Evolutionary conservation across 1,140 invertebrate genomes (phyloP), one percentile per base, ranked within the genome.

Genomic region (Anastatus disparis): DNA sequence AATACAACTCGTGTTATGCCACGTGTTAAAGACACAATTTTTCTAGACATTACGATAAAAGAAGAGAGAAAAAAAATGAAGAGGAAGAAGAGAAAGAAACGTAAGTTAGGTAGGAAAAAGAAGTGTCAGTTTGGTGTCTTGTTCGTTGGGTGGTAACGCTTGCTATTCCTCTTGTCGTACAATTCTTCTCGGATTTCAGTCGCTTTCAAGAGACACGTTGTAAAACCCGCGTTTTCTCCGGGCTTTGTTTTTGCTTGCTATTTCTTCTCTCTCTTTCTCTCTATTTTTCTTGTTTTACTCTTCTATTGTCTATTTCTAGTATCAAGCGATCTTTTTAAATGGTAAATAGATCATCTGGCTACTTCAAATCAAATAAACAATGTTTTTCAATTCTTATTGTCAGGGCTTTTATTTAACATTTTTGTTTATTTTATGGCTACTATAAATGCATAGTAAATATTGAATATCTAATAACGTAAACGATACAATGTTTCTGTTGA

Each of bases 11-110:
- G 27, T 24, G 55, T 31, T 12, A 56, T 17, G 3, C 50, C 59
- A 63, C 53, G 67, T 70, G 67, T 70, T 62, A 74, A 64, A 70
- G 68, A 68, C 50, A 58, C 73, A 68, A 67, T 71, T 67, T 68
- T 42, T 71, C 58, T n/a, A 67, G 62, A 63, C 53, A 42, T 61
- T 61, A 66, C 44, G 50, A 50, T 31, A 12, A 26, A n/a, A 10
- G 26, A 31, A 52, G 65, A 52, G 40, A 50, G 4, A 40, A 26
- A 12, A 9, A 17, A 2, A 15, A 6, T 13, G 17, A 2, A 3
- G 12, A 26, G 42, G 8, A 17, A 38, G 17, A 10, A 8, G 55
- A 1, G 10, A 59, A 6, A 12, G n/a, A 10, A 29, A 9, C 31
- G 31, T 40, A 24, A 38, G 20, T 42, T 24, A 13, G 13, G 40